phyloP scores from a whole-genome alignment of 2,113 vertebrate species.

The Neotragus pygmaeus region DNA sequence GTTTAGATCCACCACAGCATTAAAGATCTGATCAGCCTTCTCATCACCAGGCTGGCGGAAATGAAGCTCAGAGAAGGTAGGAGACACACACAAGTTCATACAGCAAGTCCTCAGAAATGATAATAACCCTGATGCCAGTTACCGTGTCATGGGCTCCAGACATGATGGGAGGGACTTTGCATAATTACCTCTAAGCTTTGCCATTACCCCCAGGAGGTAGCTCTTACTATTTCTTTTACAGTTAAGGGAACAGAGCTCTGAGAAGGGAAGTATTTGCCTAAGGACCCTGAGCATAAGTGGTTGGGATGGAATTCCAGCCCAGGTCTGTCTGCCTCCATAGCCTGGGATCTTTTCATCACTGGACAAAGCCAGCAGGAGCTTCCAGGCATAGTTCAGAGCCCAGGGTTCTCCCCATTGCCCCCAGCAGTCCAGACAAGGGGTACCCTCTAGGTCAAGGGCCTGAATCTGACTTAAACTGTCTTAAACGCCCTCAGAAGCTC shows the following conservation, averaged over 20 bases:
- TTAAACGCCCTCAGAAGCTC: neutral
- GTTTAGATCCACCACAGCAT: neutral
- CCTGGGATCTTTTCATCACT: neutral
- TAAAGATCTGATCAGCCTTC: neutral
- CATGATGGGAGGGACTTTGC: neutral
- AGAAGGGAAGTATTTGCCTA: neutral
- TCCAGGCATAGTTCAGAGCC: neutral
- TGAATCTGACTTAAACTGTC: neutral
- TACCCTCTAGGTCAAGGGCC: neutral
- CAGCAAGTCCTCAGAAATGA: neutral
- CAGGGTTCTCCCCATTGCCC: neutral
- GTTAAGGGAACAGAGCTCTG: neutral
- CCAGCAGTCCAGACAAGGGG: no score
- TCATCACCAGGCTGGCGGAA: neutral
- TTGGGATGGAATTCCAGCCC: neutral
- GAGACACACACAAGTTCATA: neutral
- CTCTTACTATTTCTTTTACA: neutral
- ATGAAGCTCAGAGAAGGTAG: neutral
- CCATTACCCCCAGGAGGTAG: neutral
- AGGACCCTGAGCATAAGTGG: neutral
- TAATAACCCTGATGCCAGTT: accelerated
- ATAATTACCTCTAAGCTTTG: neutral
- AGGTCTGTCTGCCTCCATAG: neutral
- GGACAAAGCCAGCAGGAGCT: neutral
- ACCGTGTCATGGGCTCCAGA: accelerated